Evolutionary conservation across 2,888 invertebrate species (phyloP), one percentile per base, ranked within the genome.

Genomic region (Euclidia mi): DNA sequence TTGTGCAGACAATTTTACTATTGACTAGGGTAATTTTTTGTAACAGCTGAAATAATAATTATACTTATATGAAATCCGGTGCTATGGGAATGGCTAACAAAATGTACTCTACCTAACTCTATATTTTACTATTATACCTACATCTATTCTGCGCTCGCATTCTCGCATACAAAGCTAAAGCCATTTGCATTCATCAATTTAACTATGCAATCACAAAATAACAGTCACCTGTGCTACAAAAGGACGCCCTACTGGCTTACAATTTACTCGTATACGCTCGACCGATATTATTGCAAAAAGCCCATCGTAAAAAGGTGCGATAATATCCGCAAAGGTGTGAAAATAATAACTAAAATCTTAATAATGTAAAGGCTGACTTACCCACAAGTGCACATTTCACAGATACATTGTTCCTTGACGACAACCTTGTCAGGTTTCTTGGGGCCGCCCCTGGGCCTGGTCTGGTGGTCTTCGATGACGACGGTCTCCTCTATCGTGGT

Each of bases 331-430:
- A 34, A 4, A 32, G 2, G 1, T 2, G 4, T 25, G 7, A 25
- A 25, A 25, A 0, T 25, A 25, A 25, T 12, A 42, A 42, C n/a
- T 15, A 43, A n/a, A 17, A n/a, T 2, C 10, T 20, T 6, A n/a
- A 18, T n/a, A 29, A n/a, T n/a, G n/a, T n/a, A n/a, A n/a, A n/a
- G n/a, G n/a, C n/a, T n/a, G n/a, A 96, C 97, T 96, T 91, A 98
- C 98, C 98, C 98, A 94, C 98, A 98, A 81, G 98, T 98, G 88
- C 98, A 98, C 65, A 98, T 96, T 94, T 98, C 98, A 86, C 98
- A 98, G 80, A 98, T 97, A 88, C 98, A 98, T 88, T 97, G 97
- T 82, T 98, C 98, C 84, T 96, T 97, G 68, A 93, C 88, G 40
- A 86, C 78, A 48, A 70, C 72, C 66, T 90, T 90, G 69, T 92